phyloP scores from a whole-genome alignment of 2,888 invertebrate species.

The Leptopilina syphax region DNA sequence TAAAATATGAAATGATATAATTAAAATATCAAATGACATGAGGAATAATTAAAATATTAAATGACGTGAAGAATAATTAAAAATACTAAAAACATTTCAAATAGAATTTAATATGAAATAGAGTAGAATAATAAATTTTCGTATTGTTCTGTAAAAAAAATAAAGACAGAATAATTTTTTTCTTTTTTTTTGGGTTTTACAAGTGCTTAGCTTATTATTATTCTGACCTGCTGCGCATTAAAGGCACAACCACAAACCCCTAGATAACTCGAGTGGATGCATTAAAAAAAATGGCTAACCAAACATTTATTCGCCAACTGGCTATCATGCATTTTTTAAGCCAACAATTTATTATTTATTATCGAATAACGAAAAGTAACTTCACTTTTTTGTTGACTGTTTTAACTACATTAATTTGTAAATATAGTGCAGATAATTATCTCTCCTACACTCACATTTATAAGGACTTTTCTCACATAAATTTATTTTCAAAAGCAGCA shows the following conservation, averaged over 20 bases:
- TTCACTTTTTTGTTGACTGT: no score
- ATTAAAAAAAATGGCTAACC: conserved; percentile 30
- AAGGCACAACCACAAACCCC: conserved; percentile 6
- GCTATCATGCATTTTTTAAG: conserved; percentile 18
- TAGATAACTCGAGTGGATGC: conserved; percentile 25
- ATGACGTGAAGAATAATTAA: no score
- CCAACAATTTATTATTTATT: background rate
- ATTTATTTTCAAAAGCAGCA: no score
- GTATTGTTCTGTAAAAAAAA: background rate
- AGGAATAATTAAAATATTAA: no score
- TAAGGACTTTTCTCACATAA: no score
- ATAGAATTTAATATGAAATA: background rate
- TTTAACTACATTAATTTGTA: no score
- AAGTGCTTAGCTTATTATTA: conserved; percentile 18
- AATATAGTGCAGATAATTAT: no score
- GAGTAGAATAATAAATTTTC: background rate
- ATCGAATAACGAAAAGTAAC: no score
- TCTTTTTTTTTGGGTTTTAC: background rate
- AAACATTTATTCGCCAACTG: conserved; percentile 15
- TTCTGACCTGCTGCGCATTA: conserved; percentile 22
- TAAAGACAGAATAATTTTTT: background rate
- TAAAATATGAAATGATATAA: no score
- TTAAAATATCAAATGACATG: no score
- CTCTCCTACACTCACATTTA: no score
- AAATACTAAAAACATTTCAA: background rate